Evolutionary conservation across 2,888 invertebrate species (phyloP), one percentile per base, ranked within the genome.

Genomic region (Syrphus vitripennis): DNA sequence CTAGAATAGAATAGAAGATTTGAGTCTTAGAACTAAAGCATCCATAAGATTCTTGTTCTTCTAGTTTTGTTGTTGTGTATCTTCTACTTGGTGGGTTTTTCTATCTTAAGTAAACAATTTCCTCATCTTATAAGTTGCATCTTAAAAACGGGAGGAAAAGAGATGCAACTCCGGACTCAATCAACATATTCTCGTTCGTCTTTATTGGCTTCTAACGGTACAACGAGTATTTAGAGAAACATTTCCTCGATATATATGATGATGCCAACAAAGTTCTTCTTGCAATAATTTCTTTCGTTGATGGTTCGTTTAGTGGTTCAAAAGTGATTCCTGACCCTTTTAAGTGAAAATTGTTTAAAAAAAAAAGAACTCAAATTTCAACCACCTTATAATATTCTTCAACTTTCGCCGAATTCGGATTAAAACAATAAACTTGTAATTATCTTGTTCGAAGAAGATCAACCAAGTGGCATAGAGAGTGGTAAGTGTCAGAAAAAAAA

Each of bases 191-290:
- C 86, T 83, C 88, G 90, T 89, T 90, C 89, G 89, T 89, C 81
- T 86, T 90, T 89, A 90, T 91, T 91, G 91, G 90, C 90, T 91
- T 90, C 90, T 91, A 91, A 92, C 92, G 92, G 92, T 91, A 92
- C 90, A 91, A 91, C 92, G 90, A 91, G 92, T 91, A 90, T 82
- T 53, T 86, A 82, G 37, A 82, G 42, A 86, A 40, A 86, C 55
- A 74, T 69, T 70, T 70, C 21, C 19, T 34, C 63, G 29, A 45
- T 29, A 31, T 26, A 10, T 7, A 12, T 31, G 19, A 12, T 24
- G 65, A 67, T 67, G 63, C 57, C 63, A 29, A 72, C n/a, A n/a
- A 59, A 48, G 57, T 45, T 55, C 26, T 53, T 74, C 34, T 72
- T 42, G 10, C 61, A 34, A 53, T 59, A 70, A 55, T 70, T 40